Evolutionary conservation across 2,888 invertebrate genomes (phyloP), one percentile per base, ranked within the genome.

Genomic region (Andrena bucephala): DNA sequence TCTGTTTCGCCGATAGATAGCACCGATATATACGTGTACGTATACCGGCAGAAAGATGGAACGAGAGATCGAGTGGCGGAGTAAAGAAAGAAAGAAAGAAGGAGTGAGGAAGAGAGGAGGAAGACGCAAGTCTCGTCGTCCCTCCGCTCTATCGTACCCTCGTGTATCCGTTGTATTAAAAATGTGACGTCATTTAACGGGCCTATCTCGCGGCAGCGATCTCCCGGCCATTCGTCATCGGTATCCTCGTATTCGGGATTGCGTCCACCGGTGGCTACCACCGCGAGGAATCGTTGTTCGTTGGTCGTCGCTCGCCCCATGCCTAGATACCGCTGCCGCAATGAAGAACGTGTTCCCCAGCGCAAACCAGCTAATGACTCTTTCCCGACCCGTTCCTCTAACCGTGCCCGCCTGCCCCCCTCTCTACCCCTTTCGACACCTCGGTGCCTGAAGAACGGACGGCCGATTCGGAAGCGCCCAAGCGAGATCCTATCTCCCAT

Each of bases 1-100:
- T 91, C 91, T 90, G 89, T 91, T 89, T 87, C 77, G 79, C 85
- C 84, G 91, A 91, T 91, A 91, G 85, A 88, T 88, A 86, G 78
- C 74, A 83, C 77, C 85, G 90, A 91, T 90, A 89, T 87, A 89
- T 83, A 87, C 69, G 81, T 74, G 76, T 83, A 42, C 42, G 42
- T 42, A 78, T 36, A 76, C 66, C 57, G 24, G 62, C 70, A 83
- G 82, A 74, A 80, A 86, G 85, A 88, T 82, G 74, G 73, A 78
- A 78, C 70, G 84, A 71, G 69, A 85, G 84, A 85, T 82, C 81
- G 82, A 86, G 72, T 57, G 80, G 65, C 66, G 65, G 66, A 31
- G 70, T 10, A 52, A 77, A 72, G 62, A 80, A 70, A 29, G 36
- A 36, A 36, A 13, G 80, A 70, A 67, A 50, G 67, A 77, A 69